phyloP scores from a whole-genome alignment of 2,113 vertebrate species.

The Cyanocitta stelleri region DNA sequence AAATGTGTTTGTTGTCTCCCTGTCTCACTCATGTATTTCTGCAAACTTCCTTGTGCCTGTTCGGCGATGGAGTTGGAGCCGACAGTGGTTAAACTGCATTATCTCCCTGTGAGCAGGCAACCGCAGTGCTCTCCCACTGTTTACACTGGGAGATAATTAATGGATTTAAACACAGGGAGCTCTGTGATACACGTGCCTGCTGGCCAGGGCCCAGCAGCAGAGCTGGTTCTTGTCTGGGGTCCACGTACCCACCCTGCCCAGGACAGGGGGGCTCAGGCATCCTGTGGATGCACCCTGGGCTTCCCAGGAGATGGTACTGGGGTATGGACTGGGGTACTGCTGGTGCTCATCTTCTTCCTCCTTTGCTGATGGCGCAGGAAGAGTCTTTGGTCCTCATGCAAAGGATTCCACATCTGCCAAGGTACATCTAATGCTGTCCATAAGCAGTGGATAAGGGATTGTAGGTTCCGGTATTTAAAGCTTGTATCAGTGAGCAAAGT shows the following conservation, averaged over 20 bases:
- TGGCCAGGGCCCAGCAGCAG: neutral
- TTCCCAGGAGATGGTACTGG: accelerated
- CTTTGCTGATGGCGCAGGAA: neutral
- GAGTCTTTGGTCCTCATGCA: neutral
- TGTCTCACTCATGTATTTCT: neutral
- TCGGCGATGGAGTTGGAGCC: neutral
- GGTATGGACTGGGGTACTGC: accelerated
- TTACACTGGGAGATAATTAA: conserved; percentile 37
- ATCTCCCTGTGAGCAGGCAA: conserved; percentile 27
- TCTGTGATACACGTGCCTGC: neutral
- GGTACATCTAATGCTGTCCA: neutral
- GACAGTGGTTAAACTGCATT: conserved; percentile 36
- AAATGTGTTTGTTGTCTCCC: neutral
- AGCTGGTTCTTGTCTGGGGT: neutral
- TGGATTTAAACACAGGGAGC: conserved; percentile 12
- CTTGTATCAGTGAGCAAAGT: neutral
- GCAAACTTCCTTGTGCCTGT: neutral
- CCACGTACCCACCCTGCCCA: neutral
- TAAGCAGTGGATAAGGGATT: neutral
- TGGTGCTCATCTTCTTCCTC: neutral
- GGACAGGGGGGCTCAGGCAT: neutral
- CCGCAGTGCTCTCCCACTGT: neutral
- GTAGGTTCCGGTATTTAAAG: neutral
- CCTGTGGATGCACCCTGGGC: neutral
- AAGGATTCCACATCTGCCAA: neutral